Percentiles rank a stretch among this genome's conserved stretches.
phyloP scores from a whole-genome alignment of 1,140 invertebrate species.

The Acromyrmex charruanus region DNA sequence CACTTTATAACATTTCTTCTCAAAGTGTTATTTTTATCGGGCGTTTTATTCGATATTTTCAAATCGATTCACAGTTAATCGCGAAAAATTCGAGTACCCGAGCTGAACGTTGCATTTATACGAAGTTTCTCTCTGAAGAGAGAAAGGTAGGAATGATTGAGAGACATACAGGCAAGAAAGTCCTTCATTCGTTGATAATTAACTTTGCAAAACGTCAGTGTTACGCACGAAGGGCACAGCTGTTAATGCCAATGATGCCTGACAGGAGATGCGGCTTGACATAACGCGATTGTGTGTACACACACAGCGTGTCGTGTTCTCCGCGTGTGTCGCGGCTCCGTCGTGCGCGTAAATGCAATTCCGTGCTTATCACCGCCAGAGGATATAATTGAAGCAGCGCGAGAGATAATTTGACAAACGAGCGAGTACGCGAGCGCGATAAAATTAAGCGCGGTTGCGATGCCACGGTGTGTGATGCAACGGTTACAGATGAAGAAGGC shows the following conservation, averaged over 20 bases:
- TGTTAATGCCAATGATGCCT: slow-evolving; percentile 66
- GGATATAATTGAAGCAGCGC: slow-evolving; percentile 66
- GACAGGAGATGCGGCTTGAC: slow-evolving; percentile 59
- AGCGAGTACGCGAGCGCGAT: slow-evolving; percentile 26
- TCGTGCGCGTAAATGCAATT: slow-evolving; percentile 61
- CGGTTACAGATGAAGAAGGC: slow-evolving; percentile 31
- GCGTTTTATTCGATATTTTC: neutral
- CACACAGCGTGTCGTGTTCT: neutral
- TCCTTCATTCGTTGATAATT: slow-evolving; percentile 44
- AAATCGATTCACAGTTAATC: too few relatives aligned
- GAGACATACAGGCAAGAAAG: neutral
- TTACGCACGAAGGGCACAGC: slow-evolving; percentile 56
- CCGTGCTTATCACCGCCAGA: slow-evolving; percentile 50
- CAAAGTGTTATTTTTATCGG: neutral
- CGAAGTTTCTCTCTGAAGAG: neutral
- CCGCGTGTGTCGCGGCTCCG: slow-evolving; percentile 6
- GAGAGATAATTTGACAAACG: slow-evolving; percentile 57
- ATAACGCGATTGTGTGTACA: slow-evolving; percentile 60
- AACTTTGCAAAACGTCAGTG: slow-evolving; percentile 61
- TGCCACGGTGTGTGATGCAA: neutral
- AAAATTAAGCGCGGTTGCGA: slow-evolving; percentile 36
- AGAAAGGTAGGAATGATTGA: neutral
- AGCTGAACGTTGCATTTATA: neutral
- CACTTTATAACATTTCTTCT: neutral
- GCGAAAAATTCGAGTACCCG: neutral